Evolutionary conservation across 2,888 invertebrate genomes (phyloP).

Genomic region (Megamerina dolium): DNA sequence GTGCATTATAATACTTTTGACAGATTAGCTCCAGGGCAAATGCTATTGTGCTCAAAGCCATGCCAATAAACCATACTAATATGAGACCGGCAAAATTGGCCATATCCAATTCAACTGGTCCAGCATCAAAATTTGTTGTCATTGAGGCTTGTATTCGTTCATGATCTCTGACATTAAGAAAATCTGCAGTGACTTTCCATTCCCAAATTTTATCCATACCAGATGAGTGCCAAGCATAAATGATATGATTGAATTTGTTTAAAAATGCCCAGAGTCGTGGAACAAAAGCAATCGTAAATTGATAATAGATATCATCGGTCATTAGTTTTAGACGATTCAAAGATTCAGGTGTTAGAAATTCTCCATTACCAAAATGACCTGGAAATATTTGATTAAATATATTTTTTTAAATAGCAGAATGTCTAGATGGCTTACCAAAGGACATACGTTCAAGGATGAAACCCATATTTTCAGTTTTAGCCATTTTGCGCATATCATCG

Average conservation of each 20-base stretch:
- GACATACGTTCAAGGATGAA: conserved; percentile 60
- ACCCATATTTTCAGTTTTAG: conserved; percentile 52
- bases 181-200: conserved; percentile 42
- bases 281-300: conserved; percentile 57
- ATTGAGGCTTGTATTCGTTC: conserved; percentile 30
- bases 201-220: conserved; percentile 62
- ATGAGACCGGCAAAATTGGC: conserved; percentile 37
- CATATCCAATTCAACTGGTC: conserved; percentile 31
- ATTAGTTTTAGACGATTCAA: conserved; percentile 56
- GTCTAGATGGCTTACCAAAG: conserved; percentile 52
- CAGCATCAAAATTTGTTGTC: conserved; percentile 25
- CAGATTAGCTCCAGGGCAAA: conserved; percentile 26
- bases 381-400: neutral
- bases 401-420: neutral
- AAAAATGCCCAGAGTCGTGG: conserved; percentile 59
- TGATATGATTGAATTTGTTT: conserved; percentile 52
- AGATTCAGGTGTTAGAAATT: conserved; percentile 57
- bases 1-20: neutral
- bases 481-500: conserved; percentile 36
- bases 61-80: conserved; percentile 34
- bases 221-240: conserved; percentile 56
- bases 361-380: conserved; percentile 62
- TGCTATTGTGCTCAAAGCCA: conserved; percentile 25
- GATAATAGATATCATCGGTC: conserved; percentile 62
- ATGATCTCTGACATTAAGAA: conserved; percentile 31